These are phyloP conservation scores for Sebastes kiyomatsui DNA, from an alignment of 2,797 vertebrate species.

Conservation along the genomic window DNA sequence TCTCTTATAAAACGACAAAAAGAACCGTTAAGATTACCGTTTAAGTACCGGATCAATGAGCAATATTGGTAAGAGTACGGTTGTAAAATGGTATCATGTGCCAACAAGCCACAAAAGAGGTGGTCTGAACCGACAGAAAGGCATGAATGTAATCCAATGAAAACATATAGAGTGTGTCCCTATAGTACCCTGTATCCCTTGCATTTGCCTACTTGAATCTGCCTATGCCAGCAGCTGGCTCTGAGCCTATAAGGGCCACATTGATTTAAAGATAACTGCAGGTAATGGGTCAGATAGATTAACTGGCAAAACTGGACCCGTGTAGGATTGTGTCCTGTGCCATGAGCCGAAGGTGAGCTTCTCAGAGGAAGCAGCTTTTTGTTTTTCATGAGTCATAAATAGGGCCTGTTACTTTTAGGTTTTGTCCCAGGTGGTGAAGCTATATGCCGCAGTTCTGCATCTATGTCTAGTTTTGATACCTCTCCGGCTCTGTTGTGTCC, in stretches of 20 bases:
- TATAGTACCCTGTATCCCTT: background rate
- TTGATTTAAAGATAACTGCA: background rate
- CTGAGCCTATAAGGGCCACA: background rate
- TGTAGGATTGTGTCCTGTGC: background rate
- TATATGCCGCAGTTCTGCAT: slow-evolving; percentile 11
- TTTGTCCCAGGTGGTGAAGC: slow-evolving; percentile 12
- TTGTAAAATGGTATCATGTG: background rate
- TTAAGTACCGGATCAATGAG: no score
- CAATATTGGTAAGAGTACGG: no score
- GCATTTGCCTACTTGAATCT: background rate
- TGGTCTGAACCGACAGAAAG: background rate
- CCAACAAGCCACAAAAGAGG: background rate
- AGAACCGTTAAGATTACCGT: no score
- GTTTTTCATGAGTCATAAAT: background rate
- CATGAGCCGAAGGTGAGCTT: background rate
- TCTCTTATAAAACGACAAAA: no score
- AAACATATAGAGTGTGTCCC: background rate
- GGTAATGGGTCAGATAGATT: background rate
- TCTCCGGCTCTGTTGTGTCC: slow-evolving; percentile 11
- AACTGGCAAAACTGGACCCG: background rate
- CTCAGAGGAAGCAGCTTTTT: background rate
- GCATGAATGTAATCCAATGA: background rate
- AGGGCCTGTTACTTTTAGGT: slow-evolving; percentile 1
- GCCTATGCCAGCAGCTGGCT: background rate
- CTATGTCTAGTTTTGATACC: slow-evolving; percentile 5